phyloP scores from a whole-genome alignment of 2,888 invertebrate species.

The Sepioteuthis lessoniana region DNA sequence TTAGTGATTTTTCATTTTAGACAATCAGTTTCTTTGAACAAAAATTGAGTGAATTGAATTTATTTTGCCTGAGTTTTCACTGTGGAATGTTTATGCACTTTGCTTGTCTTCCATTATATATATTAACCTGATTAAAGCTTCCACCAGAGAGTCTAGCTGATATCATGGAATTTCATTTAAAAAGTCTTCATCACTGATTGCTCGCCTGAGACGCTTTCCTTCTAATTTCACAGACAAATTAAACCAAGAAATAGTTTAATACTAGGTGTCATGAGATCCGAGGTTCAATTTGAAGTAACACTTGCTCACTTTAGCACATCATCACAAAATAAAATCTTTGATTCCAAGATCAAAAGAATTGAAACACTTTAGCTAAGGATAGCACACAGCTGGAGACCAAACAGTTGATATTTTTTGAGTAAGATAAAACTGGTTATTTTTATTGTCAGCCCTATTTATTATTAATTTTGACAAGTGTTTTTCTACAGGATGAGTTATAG shows the following conservation, averaged over 20 bases:
- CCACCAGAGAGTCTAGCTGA: neutral
- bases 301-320: too few species aligned
- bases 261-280: too few species aligned
- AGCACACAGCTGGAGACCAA: too few species aligned
- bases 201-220: neutral
- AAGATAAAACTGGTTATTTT: too few species aligned
- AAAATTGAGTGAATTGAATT: conserved; percentile 23
- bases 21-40: neutral
- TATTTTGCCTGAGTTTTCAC: neutral
- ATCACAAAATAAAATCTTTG: too few species aligned
- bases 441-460: too few species aligned
- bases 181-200: neutral
- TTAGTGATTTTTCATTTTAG: neutral
- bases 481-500: too few species aligned
- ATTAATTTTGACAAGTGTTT: too few species aligned
- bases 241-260: neutral
- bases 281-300: too few species aligned
- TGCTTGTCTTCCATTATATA: neutral
- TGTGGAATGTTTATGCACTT: neutral
- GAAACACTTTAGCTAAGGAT: too few species aligned
- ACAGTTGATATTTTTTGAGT: too few species aligned
- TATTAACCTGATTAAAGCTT: neutral
- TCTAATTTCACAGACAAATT: neutral
- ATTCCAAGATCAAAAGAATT: too few species aligned
- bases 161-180: neutral